A percentile compares a stretch with the other conserved stretches of the same genome.
These are phyloP conservation scores for Hormiphora californensis DNA, from an alignment of 37 sponge, comb jelly and placozoan genomes.

Conservation along the genomic window DNA sequence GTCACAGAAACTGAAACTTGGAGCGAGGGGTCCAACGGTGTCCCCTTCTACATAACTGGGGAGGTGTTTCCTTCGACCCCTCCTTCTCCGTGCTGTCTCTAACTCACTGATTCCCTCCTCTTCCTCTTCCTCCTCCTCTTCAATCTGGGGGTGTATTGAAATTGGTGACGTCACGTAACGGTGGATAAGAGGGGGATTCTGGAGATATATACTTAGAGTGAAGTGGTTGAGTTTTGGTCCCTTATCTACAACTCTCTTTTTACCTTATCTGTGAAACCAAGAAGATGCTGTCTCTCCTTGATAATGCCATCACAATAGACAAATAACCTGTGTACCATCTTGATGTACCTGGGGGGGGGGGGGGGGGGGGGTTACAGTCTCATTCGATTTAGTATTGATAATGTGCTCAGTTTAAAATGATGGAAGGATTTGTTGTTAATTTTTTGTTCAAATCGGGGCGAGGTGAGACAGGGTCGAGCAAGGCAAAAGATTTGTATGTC, in stretches of 20 bases:
- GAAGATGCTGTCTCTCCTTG: conserved; percentile 27
- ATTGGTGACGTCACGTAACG: too few relatives aligned
- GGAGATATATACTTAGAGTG: neutral
- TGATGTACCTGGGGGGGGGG: conserved; percentile 34
- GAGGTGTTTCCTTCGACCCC: conserved; percentile 4
- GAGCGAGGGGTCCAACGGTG: neutral
- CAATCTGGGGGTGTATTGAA: neutral
- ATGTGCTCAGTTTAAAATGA: too few relatives aligned
- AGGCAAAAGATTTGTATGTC: too few relatives aligned
- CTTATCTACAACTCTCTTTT: neutral
- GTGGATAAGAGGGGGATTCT: neutral
- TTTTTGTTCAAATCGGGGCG: too few relatives aligned
- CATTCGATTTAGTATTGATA: too few relatives aligned
- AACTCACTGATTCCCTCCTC: neutral
- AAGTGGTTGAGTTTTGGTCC: neutral
- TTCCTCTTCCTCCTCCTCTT: neutral
- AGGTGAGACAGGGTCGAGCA: too few relatives aligned
- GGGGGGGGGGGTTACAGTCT: too few relatives aligned
- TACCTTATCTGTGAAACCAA: conserved; percentile 26
- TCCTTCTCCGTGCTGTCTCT: too few relatives aligned
- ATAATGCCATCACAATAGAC: conserved; percentile 46
- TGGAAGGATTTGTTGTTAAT: too few relatives aligned
- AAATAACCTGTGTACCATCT: conserved; percentile 29
- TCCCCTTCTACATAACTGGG: conserved; percentile 9
- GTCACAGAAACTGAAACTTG: conserved; percentile 8